A percentile compares a stretch with the other conserved stretches of the same genome.
These are phyloP conservation scores for Liparis tanakae DNA, from an alignment of 2,797 vertebrate species.

Conservation along the genomic window DNA sequence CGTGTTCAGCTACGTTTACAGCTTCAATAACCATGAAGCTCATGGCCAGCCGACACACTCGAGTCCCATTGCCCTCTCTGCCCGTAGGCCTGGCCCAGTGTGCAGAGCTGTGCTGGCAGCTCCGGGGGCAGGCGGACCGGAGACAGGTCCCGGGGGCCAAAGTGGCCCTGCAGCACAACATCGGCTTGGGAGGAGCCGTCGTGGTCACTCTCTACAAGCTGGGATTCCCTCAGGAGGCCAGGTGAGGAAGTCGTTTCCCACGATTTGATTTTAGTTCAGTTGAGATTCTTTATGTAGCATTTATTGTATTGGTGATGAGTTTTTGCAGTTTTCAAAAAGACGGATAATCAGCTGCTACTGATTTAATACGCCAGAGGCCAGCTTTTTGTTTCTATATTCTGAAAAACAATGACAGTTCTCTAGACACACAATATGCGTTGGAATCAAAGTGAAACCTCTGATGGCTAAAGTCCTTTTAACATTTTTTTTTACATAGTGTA, in stretches of 20 bases:
- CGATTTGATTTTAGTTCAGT: not conserved
- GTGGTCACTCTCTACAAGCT: conserved; percentile 91
- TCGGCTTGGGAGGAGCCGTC: conserved; percentile 92
- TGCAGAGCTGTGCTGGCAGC: conserved; percentile 97
- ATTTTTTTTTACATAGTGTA: too few species aligned
- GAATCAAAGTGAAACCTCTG: too few species aligned
- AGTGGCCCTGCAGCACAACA: conserved; percentile 94
- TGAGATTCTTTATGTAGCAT: not conserved
- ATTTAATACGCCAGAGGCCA: not conserved
- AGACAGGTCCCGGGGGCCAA: conserved; percentile 92
- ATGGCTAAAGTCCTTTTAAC: too few species aligned
- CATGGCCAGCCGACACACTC: not conserved
- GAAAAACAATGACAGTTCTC: not conserved
- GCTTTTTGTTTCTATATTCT: not conserved
- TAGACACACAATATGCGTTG: not conserved
- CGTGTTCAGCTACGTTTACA: conserved; percentile 1
- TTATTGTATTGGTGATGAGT: not conserved
- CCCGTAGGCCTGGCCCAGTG: conserved; percentile 95
- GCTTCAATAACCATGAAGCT: not conserved
- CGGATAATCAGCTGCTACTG: not conserved
- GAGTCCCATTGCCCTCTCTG: conserved; percentile 12
- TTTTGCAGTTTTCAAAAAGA: not conserved
- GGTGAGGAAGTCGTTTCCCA: conserved; percentile 44
- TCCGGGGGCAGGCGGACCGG: conserved; percentile 89
- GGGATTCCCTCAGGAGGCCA: conserved; percentile 87